Conservation (phyloP, 1,140 invertebrate species). For the Paraescarpia echinospica region DNA sequence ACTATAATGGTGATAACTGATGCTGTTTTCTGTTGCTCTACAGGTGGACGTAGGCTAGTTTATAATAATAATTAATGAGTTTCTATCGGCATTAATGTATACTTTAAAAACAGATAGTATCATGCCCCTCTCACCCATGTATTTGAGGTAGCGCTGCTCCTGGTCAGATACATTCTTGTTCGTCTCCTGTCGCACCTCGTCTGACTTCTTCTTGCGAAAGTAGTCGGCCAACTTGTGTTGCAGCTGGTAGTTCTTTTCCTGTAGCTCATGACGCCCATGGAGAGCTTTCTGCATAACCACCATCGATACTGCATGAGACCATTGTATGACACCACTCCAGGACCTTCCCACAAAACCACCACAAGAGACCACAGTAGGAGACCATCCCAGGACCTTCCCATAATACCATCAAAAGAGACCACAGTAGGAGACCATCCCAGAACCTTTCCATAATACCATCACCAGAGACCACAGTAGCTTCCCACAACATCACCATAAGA, state of each 20-base stretch:
- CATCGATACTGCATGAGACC: neutral
- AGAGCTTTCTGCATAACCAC: slow-evolving; percentile 43
- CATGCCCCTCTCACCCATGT: slow-evolving; percentile 52
- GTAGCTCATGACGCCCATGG: slow-evolving; percentile 47
- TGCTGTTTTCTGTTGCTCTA: too few relatives aligned
- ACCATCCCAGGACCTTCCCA: neutral
- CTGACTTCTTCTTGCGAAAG: slow-evolving; percentile 56
- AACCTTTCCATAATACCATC: neutral
- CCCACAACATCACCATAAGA: neutral
- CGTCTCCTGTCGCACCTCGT: slow-evolving; percentile 43
- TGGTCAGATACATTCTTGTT: slow-evolving; percentile 57
- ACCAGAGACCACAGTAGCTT: neutral
- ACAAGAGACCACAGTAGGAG: neutral
- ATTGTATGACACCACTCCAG: slow-evolving; percentile 1
- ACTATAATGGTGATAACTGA: too few relatives aligned
- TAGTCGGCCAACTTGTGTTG: slow-evolving; percentile 56
- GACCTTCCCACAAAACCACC: neutral
- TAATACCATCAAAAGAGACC: neutral
- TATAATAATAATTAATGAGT: too few relatives aligned
- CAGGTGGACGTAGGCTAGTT: too few relatives aligned
- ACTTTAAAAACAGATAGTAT: neutral
- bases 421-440: neutral
- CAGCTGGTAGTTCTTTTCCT: slow-evolving; percentile 51
- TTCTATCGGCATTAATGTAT: too few relatives aligned
- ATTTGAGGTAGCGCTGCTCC: slow-evolving; percentile 57